These are phyloP conservation scores for Murina feae DNA, from an alignment of 2,113 vertebrate genomes.

Conservation along the genomic window DNA sequence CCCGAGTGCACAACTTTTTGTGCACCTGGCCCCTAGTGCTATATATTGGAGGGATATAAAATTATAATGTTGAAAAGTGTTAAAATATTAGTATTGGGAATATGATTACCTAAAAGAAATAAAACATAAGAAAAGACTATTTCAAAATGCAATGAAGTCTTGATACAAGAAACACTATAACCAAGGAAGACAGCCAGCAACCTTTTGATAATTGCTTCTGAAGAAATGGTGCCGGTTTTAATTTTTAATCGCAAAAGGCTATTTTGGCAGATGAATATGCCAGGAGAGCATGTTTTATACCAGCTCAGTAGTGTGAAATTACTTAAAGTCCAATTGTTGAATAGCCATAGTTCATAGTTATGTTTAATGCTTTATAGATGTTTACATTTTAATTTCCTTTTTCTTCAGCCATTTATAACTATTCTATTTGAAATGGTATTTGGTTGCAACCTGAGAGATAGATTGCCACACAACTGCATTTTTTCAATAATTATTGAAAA, in stretches of 20 bases:
- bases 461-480: background rate
- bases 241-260: conserved; percentile 86
- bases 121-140: conserved; percentile 65
- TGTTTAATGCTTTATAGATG: conserved; percentile 33
- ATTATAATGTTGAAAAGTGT: conserved; percentile 32
- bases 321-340: conserved; percentile 56
- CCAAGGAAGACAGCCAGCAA: conserved; percentile 79
- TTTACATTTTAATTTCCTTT: conserved; percentile 33
- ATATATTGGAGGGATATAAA: background rate
- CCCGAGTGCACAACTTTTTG: too few species aligned
- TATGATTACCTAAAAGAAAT: conserved; percentile 48
- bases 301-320: conserved; percentile 67
- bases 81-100: conserved; percentile 37
- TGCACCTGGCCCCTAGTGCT: too few species aligned
- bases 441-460: conserved; percentile 26
- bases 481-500: conserved; percentile 55
- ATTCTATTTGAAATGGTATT: conserved; percentile 26
- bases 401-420: conserved; percentile 32
- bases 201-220: conserved; percentile 82
- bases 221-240: conserved; percentile 79
- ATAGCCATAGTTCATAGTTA: conserved; percentile 35
- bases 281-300: conserved; percentile 71
- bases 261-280: conserved; percentile 81
- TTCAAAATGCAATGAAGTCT: conserved; percentile 73
- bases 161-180: conserved; percentile 79